Base-by-base conservation (phyloP, 2,888 invertebrate species). In the Nymphalis urticae region DNA sequence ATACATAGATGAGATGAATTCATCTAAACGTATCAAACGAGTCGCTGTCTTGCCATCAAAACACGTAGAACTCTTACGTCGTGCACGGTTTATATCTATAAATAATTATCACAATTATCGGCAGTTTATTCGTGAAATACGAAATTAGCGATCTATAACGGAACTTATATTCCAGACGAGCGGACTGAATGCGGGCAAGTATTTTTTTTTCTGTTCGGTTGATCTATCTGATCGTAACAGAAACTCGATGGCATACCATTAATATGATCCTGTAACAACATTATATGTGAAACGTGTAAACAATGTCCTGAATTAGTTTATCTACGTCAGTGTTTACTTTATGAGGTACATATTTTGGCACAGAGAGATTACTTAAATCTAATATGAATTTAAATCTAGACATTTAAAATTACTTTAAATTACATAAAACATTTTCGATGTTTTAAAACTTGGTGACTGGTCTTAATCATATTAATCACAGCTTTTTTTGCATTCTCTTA, bases 301-400 rank as follows among this genome's bases (percentile, higher is more conserved):
- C 80, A 87, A 85, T 80, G 80, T 82, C 82, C 82, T 82, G 83
- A 85, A 86, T 89, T 88, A 85, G 81, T 87, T 89, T 90, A 91
- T 86, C 90, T 91, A 92, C 83, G 86, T 88, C 86, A 85, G 82
- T 85, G 87, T 89, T 88, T 89, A 92, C 79, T 93, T 94, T 88
- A 95, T 95, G 95, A 95, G 95, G 95, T 95, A 95, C 95, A 95
- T 94, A 94, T 95, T 95, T 95, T 95, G 95, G 95, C 95, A 95
- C 95, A 95, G 94, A 94, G 94, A 94, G 94, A 94, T 93, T 94
- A 86, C 90, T 91, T 92, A 91, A 75, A 85, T 79, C 87, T 90
- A 90, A 81, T 88, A 84, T 93, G 93, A 82, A 82, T 87, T 88
- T 85, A 87, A 85, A 87, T 85, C 83, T 88, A 86, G 81, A 78